Evolutionary conservation across 2,113 vertebrate genomes (phyloP), one percentile per base, ranked within the genome.

Genomic region (Oceanodroma tethys): DNA sequence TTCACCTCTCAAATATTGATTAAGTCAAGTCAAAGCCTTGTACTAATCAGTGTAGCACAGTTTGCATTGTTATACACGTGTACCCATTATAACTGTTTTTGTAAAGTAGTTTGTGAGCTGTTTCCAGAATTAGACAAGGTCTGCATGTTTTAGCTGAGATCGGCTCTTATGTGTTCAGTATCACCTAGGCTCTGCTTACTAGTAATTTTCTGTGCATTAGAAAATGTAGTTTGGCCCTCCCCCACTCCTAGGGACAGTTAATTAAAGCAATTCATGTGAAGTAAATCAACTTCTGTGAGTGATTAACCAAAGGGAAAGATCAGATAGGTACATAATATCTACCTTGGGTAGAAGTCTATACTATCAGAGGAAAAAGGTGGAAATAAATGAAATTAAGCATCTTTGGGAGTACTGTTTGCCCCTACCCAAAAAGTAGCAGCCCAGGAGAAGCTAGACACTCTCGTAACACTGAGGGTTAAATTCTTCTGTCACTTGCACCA

Each of bases 1-100:
- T 89, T 81, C 68, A 38, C 17, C 48, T 85, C 93, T 85, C 91
- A 86, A 26, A 53, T 91, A 93, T 66, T 81, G 93, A 95, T 76
- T 75, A 86, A 94, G 84, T 38, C 48, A 36, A 81, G 63, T 25
- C 85, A 82, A 82, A 80, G 53, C 60, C 83, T 67, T 81, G 95
- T 59, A 58, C 70, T 91, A 50, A 78, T 92, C 83, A 91, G 88
- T 3, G 32, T 23, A 72, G 84, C 83, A 52, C 20, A 32, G 40
- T 60, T n/a, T 85, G 78, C 60, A 38, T 45, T 91, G 87, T 82
- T 87, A 2, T 26, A 91, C 78, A 82, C 1, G 0, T 63, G 87
- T 87, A 76, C 73, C 52, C 52, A 11, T 55, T 88, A 81, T 22
- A 40, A 18, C 34, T 34, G 43, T 1, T 1, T 90, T 22, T 92